phyloP scores from a whole-genome alignment of 1,140 invertebrate genomes.

The Onthophagus taurus region DNA sequence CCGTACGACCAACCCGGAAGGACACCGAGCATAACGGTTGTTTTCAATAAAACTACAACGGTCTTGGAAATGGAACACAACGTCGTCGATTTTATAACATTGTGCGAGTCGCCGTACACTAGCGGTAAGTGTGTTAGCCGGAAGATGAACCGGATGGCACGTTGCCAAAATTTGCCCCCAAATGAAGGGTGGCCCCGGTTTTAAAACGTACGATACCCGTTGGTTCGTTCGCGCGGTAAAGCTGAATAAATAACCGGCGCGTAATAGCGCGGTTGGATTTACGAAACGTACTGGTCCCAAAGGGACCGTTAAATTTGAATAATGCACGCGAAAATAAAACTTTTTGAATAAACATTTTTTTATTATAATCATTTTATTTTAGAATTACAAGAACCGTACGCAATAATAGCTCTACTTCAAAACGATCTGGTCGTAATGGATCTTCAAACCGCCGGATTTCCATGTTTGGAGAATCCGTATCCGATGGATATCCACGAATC shows the following conservation, averaged over 20 bases:
- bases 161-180: no score
- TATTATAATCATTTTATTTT: no score
- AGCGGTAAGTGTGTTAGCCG: conserved; percentile 65
- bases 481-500: conserved; percentile 99
- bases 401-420: conserved; percentile 92
- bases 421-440: conserved; percentile 98
- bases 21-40: conserved; percentile 91
- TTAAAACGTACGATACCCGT: no score
- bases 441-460: conserved; percentile 87
- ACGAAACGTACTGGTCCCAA: no score
- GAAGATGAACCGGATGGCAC: no score
- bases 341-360: no score
- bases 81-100: conserved; percentile 92
- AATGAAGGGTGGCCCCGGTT: no score
- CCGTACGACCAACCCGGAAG: conserved; percentile 79
- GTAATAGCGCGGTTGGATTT: no score
- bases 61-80: conserved; percentile 99
- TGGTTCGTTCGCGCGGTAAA: no score
- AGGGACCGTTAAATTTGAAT: no score
- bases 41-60: conserved; percentile 89
- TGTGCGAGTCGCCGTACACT: conserved; percentile 88
- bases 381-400: conserved; percentile 96
- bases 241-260: no score
- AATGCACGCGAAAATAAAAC: no score
- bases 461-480: conserved; percentile 98